Evolutionary conservation across 2,797 vertebrate species (phyloP).

Genomic region (Taenioides sp.): DNA sequence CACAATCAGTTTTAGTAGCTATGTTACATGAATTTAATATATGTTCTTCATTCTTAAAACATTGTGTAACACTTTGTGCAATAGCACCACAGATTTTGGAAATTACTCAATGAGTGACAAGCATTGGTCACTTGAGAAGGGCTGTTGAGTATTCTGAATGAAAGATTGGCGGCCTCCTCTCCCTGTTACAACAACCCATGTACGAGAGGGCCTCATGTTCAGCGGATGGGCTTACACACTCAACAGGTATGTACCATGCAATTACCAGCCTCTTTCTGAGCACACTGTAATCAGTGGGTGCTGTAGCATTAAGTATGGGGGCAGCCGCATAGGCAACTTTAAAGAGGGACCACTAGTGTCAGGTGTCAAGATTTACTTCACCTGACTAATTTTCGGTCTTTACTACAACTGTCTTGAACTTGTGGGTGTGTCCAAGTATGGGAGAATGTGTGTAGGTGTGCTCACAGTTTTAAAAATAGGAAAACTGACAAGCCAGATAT

Average conservation of each 20-base stretch:
- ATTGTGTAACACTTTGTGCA: not conserved
- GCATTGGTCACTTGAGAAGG: conserved; percentile 6
- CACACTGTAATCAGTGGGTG: conserved; percentile 69
- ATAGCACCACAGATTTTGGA: not conserved
- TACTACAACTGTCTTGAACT: conserved; percentile 17
- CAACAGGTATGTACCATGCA: conserved; percentile 75
- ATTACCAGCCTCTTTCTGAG: conserved; percentile 67
- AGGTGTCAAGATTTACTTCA: conserved; percentile 60
- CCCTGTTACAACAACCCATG: conserved; percentile 22
- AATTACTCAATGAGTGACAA: not conserved
- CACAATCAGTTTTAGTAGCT: not conserved
- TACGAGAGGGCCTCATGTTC: conserved; percentile 53
- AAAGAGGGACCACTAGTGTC: conserved; percentile 58
- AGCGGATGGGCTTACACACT: conserved; percentile 69
- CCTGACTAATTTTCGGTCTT: conserved; percentile 45
- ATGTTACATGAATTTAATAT: not conserved
- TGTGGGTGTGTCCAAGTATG: conserved; percentile 69
- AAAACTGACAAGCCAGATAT: conserved; percentile 39
- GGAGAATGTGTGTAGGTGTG: conserved; percentile 75
- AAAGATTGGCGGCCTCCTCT: conserved; percentile 41
- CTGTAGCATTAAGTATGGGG: conserved; percentile 62
- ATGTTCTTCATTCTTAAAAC: not conserved
- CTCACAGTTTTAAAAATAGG: conserved; percentile 66
- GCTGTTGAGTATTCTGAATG: conserved; percentile 15
- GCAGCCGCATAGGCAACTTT: conserved; percentile 51